Evolutionary conservation across 2,888 invertebrate genomes (phyloP).

Genomic region (Mythimna loreyi): DNA sequence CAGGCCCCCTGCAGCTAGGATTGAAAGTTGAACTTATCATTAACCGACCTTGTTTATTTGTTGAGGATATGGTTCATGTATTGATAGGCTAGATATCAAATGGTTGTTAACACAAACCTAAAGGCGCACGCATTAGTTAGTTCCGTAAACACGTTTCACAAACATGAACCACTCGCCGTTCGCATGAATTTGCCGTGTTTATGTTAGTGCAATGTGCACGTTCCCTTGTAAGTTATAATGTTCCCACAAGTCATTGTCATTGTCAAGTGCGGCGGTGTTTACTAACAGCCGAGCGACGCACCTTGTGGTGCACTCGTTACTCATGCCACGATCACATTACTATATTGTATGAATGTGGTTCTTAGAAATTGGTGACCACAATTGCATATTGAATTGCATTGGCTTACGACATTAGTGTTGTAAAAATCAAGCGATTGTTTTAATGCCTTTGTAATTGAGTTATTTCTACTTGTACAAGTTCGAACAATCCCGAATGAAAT

Average conservation of each 20-base stretch:
- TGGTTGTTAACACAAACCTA: background rate
- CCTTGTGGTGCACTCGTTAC: constrained; percentile 27
- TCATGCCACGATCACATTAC: constrained; percentile 35
- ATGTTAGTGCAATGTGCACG: background rate
- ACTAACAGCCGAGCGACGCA: constrained; percentile 25
- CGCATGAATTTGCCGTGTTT: background rate
- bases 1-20: too few species aligned
- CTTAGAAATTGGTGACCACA: constrained; percentile 20
- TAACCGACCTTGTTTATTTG: background rate
- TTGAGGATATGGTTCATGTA: too few species aligned
- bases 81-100: background rate
- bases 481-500: background rate
- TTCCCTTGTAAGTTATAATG: background rate
- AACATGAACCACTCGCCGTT: background rate
- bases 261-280: constrained; percentile 36
- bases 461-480: too few species aligned
- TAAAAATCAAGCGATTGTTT: background rate
- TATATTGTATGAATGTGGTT: constrained; percentile 18
- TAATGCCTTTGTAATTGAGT: background rate
- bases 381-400: constrained; percentile 22
- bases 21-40: too few species aligned
- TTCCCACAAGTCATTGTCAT: constrained; percentile 34
- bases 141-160: background rate
- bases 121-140: background rate
- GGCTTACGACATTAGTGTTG: too few species aligned